A percentile compares a stretch with the other conserved stretches of the same genome.
Conservation (phyloP, 2,797 vertebrate genomes). For the Myotis pilosus region DNA sequence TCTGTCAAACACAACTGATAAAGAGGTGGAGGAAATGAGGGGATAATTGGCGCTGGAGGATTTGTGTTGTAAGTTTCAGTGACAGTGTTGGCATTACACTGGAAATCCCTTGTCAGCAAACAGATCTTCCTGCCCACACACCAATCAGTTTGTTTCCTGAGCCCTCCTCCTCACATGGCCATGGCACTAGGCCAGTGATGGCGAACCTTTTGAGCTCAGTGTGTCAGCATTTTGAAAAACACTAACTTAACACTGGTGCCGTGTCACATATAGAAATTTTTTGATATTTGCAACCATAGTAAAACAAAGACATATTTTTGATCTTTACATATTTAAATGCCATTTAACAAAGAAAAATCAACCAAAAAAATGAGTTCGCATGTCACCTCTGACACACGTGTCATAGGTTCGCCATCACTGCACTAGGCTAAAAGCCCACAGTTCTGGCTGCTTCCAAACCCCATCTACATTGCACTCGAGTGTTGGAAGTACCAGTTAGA, state of each 20-base stretch:
- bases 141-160: background rate
- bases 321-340: too few species aligned
- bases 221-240: too few species aligned
- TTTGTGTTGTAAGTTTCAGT: background rate
- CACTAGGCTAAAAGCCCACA: background rate
- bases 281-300: too few species aligned
- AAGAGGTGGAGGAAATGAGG: conserved; percentile 55
- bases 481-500: background rate
- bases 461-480: background rate
- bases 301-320: too few species aligned
- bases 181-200: background rate
- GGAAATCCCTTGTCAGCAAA: conserved; percentile 3
- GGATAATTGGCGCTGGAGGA: conserved; percentile 27
- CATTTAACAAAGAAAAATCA: too few species aligned
- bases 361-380: too few species aligned
- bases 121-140: background rate
- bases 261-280: too few species aligned
- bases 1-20: conserved; percentile 38
- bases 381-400: too few species aligned
- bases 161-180: background rate
- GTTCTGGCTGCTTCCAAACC: background rate
- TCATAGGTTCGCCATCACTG: too few species aligned
- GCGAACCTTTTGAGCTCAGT: too few species aligned
- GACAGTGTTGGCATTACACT: background rate
- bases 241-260: too few species aligned